Percentiles rank a stretch among this genome's conserved stretches.
Evolutionary conservation across 2,888 invertebrate species (phyloP).

Genomic region (Patella ulyssiponensis): DNA sequence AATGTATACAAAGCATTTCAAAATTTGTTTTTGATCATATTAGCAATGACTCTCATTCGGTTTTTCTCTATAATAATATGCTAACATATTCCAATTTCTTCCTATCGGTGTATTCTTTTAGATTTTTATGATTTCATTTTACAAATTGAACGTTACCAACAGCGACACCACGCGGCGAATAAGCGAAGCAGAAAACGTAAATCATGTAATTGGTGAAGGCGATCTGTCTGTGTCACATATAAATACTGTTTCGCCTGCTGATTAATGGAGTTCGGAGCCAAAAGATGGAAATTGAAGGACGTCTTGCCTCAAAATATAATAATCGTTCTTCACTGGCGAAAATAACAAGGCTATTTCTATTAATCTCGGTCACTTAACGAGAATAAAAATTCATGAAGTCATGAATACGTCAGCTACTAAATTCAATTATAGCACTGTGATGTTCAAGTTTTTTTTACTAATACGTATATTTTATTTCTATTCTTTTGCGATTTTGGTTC

Average conservation of each 20-base stretch:
- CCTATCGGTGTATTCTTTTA: neutral
- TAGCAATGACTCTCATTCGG: too few species aligned
- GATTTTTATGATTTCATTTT: neutral
- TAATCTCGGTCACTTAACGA: slow-evolving; percentile 1
- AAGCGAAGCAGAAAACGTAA: slow-evolving; percentile 9
- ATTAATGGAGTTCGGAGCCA: slow-evolving; percentile 5
- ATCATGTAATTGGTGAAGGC: slow-evolving; percentile 2
- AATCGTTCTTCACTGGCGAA: neutral
- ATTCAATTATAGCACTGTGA: too few species aligned
- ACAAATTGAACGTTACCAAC: neutral
- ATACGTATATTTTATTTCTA: too few species aligned
- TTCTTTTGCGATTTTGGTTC: too few species aligned
- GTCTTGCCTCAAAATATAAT: neutral
- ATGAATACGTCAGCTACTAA: neutral
- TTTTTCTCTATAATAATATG: too few species aligned
- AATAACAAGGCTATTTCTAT: neutral
- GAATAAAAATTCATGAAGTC: neutral
- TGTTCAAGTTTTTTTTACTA: too few species aligned
- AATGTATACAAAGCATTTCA: too few species aligned
- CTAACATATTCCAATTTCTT: neutral
- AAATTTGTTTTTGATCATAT: too few species aligned
- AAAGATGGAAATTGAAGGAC: slow-evolving; percentile 8
- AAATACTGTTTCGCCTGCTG: slow-evolving; percentile 8
- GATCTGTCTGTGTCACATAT: slow-evolving; percentile 7
- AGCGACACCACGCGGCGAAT: neutral